Evolutionary conservation across 2,888 invertebrate species (phyloP), one percentile per base, ranked within the genome.

Genomic region (Agrotis puta): DNA sequence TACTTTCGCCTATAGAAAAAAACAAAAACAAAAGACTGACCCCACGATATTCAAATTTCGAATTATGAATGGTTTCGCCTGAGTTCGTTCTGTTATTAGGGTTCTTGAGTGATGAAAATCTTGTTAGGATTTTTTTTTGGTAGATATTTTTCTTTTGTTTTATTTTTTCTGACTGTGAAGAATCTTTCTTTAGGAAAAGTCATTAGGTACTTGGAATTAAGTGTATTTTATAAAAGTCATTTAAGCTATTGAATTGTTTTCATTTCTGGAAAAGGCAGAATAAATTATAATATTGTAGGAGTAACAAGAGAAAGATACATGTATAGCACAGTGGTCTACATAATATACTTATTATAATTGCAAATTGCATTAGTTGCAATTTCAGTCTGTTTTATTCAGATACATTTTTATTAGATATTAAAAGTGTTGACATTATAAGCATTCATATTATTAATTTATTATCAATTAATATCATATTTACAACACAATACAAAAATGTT

Each of bases 1-100:
- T 82, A 81, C 86, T 85, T 85, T 85, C 77, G 70, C 74, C 66
- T 70, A 59, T 54, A 64, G 48, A 57, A 65, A 71, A 87, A 88
- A 89, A n/a, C n/a, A n/a, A 84, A 89, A 89, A 90, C 87, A 88
- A 91, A 91, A 88, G 88, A 81, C 79, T 89, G 89, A 90, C 91
- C 90, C 89, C 88, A 88, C 87, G 86, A 89, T 92, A 93, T 95
- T 94, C 92, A 94, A 94, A 94, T 94, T 93, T 91, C 77, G 91
- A 92, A 92, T 93, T 92, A 92, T 91, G 92, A 93, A 93, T 91
- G 92, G 92, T 87, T 87, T 86, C 84, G 82, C 82, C 72, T 81
- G 77, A 87, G 87, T 79, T 85, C 79, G 61, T 85, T 73, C 64
- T 61, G 74, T 82, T 83, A 79, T 85, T 87, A 79, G 85, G 87